phyloP scores from a whole-genome alignment of 2,888 invertebrate genomes.

The Camponotus fellah region DNA sequence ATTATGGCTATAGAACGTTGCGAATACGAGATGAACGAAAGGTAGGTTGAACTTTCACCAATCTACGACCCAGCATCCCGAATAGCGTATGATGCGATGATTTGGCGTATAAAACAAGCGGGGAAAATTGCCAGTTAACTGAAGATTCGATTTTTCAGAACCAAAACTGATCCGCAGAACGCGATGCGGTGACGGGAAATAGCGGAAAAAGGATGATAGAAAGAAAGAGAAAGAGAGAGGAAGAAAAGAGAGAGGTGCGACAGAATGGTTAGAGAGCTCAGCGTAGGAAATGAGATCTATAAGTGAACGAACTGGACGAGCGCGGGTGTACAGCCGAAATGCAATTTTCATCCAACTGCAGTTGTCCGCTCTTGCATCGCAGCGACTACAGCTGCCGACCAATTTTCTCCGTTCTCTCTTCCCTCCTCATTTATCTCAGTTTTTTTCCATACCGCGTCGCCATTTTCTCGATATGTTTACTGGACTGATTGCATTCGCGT shows the following conservation, averaged over 20 bases:
- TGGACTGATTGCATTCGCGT: conserved; percentile 78
- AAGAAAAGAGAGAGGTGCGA: conserved; percentile 34
- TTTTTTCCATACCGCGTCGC: conserved; percentile 51
- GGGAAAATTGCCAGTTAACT: conserved; percentile 78
- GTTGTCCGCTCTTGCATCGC: conserved; percentile 32
- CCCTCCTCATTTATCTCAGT: conserved; percentile 11
- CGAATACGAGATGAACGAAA: background rate
- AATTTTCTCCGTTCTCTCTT: conserved; percentile 40
- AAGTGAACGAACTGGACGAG: conserved; percentile 68
- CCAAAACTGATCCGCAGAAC: conserved; percentile 63
- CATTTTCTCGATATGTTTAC: conserved; percentile 72
- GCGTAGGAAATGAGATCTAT: conserved; percentile 78
- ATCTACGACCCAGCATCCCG: background rate
- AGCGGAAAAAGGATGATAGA: conserved; percentile 38
- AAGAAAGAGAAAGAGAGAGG: conserved; percentile 18
- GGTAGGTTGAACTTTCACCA: background rate
- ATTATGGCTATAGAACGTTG: conserved; percentile 14
- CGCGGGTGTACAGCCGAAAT: conserved; percentile 69
- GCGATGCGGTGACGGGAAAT: conserved; percentile 16
- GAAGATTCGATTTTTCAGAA: conserved; percentile 76
- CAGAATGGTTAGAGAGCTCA: conserved; percentile 49
- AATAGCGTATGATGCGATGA: conserved; percentile 48
- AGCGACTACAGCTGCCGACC: conserved; percentile 30
- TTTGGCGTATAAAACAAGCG: conserved; percentile 68
- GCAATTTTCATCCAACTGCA: conserved; percentile 75